Percentiles rank a stretch among this genome's conserved stretches.
phyloP scores from a whole-genome alignment of 2,797 vertebrate genomes.

The Smutsia gigantea region DNA sequence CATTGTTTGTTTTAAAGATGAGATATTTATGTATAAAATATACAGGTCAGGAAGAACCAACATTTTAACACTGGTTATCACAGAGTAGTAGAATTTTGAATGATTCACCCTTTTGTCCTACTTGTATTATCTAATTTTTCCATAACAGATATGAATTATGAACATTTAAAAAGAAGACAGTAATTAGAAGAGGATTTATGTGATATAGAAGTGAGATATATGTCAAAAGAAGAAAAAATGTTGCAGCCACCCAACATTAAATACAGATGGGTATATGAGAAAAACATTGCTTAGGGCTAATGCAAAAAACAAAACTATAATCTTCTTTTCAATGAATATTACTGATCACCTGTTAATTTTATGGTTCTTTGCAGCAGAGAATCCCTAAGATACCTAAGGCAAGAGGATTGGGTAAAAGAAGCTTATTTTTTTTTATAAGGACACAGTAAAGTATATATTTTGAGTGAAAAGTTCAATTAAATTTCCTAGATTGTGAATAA shows the following conservation, averaged over 20 bases:
- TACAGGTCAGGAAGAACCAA: background rate
- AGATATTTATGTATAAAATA: background rate
- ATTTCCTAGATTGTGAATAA: conserved; percentile 10
- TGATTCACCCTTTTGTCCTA: background rate
- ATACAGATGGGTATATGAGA: background rate
- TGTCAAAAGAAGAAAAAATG: background rate
- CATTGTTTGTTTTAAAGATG: background rate
- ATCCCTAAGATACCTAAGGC: background rate
- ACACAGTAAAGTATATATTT: background rate
- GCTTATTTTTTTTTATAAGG: background rate
- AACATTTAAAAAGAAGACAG: background rate
- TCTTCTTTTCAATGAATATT: background rate
- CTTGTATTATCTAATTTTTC: conserved; percentile 2
- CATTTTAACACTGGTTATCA: background rate
- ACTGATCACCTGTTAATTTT: background rate
- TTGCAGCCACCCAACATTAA: background rate
- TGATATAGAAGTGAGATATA: background rate
- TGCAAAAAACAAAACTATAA: background rate
- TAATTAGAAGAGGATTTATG: background rate
- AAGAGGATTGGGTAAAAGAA: background rate
- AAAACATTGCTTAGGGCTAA: conserved; percentile 7
- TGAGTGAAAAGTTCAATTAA: background rate
- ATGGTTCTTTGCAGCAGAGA: background rate
- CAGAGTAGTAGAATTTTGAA: background rate
- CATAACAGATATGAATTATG: background rate